Conservation (phyloP, 2,888 invertebrate genomes). For the Polylopha cassiicola region DNA sequence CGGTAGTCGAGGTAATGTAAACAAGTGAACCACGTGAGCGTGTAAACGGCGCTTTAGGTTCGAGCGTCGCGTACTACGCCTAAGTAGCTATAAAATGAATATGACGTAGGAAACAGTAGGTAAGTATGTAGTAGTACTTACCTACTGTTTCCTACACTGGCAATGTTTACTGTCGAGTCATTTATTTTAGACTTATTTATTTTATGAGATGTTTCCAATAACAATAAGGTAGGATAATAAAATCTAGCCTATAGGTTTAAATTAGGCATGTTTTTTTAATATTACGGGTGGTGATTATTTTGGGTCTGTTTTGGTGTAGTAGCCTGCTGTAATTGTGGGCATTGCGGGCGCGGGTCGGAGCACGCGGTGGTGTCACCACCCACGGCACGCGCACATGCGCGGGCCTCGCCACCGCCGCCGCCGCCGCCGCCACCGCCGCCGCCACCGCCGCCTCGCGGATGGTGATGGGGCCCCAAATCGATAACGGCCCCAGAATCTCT, state of each 20-base stretch:
- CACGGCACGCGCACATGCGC: conserved; percentile 29
- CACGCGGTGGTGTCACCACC: conserved; percentile 26
- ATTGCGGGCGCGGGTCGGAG: no score
- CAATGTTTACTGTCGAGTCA: no score
- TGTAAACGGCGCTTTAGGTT: conserved; percentile 12
- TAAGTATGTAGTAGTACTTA: no score
- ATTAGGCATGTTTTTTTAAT: conserved; percentile 4
- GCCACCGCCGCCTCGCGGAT: conserved; percentile 48
- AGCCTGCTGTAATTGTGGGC: no score
- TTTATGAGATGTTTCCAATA: no score
- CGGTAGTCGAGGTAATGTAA: no score
- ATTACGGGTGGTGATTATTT: not conserved
- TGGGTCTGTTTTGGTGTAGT: no score
- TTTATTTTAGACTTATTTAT: no score
- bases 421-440: conserved; percentile 39
- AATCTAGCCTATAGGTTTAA: no score
- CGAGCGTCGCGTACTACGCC: conserved; percentile 3
- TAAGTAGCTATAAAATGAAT: not conserved
- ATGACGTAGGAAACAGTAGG: no score
- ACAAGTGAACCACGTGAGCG: conserved; percentile 13
- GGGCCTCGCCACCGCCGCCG: conserved; percentile 28
- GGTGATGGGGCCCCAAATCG: conserved; percentile 69
- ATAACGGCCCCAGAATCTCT: conserved; percentile 67
- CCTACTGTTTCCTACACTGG: no score
- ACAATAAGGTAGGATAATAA: no score